Evolutionary conservation across 2,888 invertebrate genomes (phyloP).

Genomic region (Heliconius cydno): DNA sequence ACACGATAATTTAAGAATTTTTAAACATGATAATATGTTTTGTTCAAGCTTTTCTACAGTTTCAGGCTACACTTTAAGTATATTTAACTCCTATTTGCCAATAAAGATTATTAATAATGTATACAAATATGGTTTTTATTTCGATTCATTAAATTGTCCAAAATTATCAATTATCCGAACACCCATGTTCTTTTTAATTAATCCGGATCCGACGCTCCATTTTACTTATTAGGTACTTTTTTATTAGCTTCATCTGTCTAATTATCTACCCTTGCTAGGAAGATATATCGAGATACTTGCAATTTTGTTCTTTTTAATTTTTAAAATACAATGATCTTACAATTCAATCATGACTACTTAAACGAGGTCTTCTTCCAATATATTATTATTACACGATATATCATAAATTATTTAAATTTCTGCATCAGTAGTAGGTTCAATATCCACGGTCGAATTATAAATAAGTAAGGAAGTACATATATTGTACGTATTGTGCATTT

Average conservation of each 20-base stretch:
- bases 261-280: too few relatives aligned
- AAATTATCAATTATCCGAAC: not conserved
- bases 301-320: not conserved
- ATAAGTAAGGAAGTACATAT: not conserved
- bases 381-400: too few relatives aligned
- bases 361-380: too few relatives aligned
- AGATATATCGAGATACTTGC: too few relatives aligned
- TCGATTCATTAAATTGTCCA: not conserved
- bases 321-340: not conserved
- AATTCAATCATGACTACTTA: not conserved
- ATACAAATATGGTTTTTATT: not conserved
- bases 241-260: not conserved
- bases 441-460: not conserved
- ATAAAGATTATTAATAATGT: too few relatives aligned
- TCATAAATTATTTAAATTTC: not conserved
- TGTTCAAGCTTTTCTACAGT: not conserved
- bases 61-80: too few relatives aligned
- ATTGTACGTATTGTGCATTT: not conserved
- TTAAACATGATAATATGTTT: not conserved
- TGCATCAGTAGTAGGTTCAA: constrained; percentile 4
- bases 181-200: not conserved
- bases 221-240: not conserved
- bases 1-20: not conserved
- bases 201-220: not conserved
- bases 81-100: too few relatives aligned